A percentile compares a stretch with the other conserved stretches of the same genome.
Evolutionary conservation across 2,888 invertebrate genomes (phyloP).

Genomic region (Cyaniris semiargus): DNA sequence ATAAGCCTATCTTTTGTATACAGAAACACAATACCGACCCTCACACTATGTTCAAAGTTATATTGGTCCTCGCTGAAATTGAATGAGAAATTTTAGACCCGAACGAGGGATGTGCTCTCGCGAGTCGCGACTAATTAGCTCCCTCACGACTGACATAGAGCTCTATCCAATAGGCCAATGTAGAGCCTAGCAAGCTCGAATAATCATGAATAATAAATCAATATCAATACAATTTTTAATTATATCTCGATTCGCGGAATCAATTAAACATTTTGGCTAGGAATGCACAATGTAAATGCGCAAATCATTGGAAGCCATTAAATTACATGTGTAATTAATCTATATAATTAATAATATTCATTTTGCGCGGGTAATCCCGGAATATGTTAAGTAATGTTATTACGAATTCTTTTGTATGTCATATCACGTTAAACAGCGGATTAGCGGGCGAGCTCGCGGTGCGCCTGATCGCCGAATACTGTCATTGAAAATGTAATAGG

Average conservation of each 20-base stretch:
- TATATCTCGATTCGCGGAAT: neutral
- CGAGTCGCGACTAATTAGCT: neutral
- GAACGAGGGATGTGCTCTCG: neutral
- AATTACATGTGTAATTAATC: conserved; percentile 17
- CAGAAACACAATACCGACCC: neutral
- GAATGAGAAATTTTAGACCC: conserved; percentile 11
- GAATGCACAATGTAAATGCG: neutral
- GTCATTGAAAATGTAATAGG: conserved; percentile 20
- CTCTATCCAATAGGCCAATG: neutral
- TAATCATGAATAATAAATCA: neutral
- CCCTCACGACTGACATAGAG: neutral
- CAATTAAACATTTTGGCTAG: neutral
- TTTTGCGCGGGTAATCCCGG: conserved; percentile 30
- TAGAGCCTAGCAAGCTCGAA: neutral
- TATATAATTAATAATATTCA: conserved; percentile 18
- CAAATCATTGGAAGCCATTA: conserved; percentile 4
- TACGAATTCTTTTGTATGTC: conserved; percentile 29
- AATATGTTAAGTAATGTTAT: conserved; percentile 27
- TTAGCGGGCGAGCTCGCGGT: neutral
- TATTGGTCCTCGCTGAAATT: conserved; percentile 1
- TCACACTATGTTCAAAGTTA: neutral
- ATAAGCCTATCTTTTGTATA: conserved; percentile 2
- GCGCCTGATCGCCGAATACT: conserved; percentile 20
- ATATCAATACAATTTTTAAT: neutral
- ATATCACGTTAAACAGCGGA: conserved; percentile 24